Conservation (phyloP, 2,113 vertebrate genomes). For the Hydrochoerus hydrochaeris region DNA sequence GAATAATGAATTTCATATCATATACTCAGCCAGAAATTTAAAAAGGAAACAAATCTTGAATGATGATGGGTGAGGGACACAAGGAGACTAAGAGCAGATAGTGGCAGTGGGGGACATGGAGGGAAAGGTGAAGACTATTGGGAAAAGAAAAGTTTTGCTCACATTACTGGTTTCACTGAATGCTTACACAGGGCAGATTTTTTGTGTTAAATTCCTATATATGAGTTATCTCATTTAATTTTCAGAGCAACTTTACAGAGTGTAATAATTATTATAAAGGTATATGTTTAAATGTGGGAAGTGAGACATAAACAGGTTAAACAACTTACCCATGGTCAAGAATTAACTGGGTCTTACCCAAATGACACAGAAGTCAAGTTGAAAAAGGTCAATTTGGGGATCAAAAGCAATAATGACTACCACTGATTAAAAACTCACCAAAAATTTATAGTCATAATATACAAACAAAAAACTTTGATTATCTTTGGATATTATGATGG, state of each 20-base stretch:
- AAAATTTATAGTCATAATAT: neutral
- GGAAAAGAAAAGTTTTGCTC: neutral
- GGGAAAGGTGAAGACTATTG: neutral
- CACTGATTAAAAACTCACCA: neutral
- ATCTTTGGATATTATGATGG: neutral
- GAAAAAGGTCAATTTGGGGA: neutral
- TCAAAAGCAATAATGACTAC: neutral
- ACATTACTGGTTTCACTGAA: neutral
- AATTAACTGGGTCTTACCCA: neutral
- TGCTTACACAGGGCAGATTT: neutral
- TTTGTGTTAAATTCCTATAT: neutral
- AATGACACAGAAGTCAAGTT: neutral
- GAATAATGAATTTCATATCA: neutral
- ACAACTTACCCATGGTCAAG: neutral
- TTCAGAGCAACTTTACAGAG: neutral
- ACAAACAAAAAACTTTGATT: neutral
- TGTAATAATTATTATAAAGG: neutral
- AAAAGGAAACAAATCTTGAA: neutral
- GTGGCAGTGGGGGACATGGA: too few relatives aligned
- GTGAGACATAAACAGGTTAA: neutral
- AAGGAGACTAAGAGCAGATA: neutral
- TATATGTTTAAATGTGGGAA: neutral
- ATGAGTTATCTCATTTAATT: neutral
- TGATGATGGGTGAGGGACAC: neutral
- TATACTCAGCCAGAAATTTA: neutral